Base-by-base conservation (phyloP, 2,888 invertebrate species). In the Chydorus sphaericus region DNA sequence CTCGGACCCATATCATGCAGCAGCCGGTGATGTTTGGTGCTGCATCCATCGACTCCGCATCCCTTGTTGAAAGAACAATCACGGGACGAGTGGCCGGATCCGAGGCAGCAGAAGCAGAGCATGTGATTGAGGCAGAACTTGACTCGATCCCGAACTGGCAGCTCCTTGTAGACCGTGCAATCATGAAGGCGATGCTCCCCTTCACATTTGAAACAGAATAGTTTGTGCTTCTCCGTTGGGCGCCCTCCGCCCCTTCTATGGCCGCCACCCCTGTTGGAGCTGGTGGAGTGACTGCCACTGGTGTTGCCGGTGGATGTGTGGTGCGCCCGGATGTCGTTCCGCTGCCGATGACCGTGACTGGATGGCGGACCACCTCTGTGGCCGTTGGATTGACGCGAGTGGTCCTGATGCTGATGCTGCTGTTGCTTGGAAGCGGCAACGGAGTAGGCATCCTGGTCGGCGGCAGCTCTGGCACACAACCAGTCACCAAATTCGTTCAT, bases 101-200 rank as follows among this genome's bases (percentile, higher is more conserved):
- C 31, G 8, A 55, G 20, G 31, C 55, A 55, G 8, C 14, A 29
- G 26, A 48, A 55, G 11, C 55, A 55, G 6, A 55, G 16, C n/a
- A 18, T 16, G 3, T 28, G 16, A 2, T 29, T 16, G 7, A n/a
- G 16, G n/a, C 23, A 4, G 18, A 52, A 36, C 11, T 16, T 26
- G n/a, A 10, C 10, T 7, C 52, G 31, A 1, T 52, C 52, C 11
- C 20, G 4, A 8, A 11, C 20, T 3, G 52, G 5, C 18, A 52
- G 10, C 18, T 33, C 36, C 36, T 52, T 52, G 36, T 36, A 52
- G 31, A 14, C 29, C 10, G 31, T 20, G 20, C 52, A 52, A 2
- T 28, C 4, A 7, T 6, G 14, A 7, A 52, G 36, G 4, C 14
- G 52, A 26, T 52, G 31, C 7, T 8, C 5, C 10, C 14, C 23